Conservation (phyloP, 2,888 invertebrate genomes). For the Nymphalis polychloros region DNA sequence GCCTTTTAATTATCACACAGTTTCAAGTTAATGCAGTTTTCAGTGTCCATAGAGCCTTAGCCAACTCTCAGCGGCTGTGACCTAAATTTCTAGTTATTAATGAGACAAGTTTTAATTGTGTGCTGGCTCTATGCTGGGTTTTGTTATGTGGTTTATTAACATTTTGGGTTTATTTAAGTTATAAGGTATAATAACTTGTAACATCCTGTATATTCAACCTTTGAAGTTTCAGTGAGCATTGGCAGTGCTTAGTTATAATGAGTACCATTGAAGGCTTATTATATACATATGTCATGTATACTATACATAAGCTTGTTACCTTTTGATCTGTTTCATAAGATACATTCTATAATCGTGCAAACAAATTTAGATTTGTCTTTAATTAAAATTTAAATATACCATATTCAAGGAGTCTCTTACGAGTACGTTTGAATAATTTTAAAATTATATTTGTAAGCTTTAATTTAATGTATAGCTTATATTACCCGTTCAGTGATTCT, state of each 20-base stretch:
- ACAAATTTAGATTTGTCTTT: no score
- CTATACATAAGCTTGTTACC: no score
- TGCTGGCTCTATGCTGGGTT: slow-evolving; percentile 34
- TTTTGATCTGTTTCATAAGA: no score
- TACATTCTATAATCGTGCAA: no score
- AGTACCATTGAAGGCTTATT: no score
- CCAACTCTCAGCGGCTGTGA: slow-evolving; percentile 44
- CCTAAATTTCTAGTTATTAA: slow-evolving; percentile 68
- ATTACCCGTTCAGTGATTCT: no score
- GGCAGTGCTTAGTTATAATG: neutral
- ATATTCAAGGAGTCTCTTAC: no score
- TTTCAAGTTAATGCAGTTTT: slow-evolving; percentile 14
- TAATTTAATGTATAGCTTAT: no score
- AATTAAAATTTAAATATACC: no score
- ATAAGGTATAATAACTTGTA: slow-evolving; percentile 16
- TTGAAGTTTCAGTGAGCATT: neutral
- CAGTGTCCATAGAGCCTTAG: slow-evolving; percentile 23
- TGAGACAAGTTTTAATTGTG: slow-evolving; percentile 71
- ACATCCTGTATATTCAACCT: slow-evolving; percentile 3
- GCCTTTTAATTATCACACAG: slow-evolving; percentile 4
- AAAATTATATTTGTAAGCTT: no score
- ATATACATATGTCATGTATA: no score
- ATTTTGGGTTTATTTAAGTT: slow-evolving; percentile 33
- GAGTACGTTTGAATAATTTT: no score
- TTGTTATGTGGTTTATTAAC: slow-evolving; percentile 35